Evolutionary conservation across 1,140 invertebrate genomes (phyloP), one percentile per base, ranked within the genome.

Genomic region (Bombyx mandarina): DNA sequence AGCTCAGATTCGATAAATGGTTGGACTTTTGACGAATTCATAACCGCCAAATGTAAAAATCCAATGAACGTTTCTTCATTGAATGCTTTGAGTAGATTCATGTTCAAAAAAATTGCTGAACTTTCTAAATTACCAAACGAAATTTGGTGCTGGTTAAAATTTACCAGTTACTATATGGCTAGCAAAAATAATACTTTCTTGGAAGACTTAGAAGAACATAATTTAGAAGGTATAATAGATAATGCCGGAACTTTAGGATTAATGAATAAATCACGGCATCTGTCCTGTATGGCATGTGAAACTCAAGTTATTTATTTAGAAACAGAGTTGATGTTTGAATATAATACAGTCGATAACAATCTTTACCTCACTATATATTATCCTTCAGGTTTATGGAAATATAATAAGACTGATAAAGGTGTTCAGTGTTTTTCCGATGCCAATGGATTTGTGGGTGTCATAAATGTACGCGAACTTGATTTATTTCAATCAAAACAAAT

Each of bases 361-460:
- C 66, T 85, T 50, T 76, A 71, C 53, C 62, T 85, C 10, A 85
- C 79, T 47, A 57, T 85, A 59, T 85, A 83, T 64, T 77, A 59
- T 63, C 77, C 82, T 6, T 82, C 77, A 10, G 76, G 80, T 57
- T 62, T 85, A 59, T 85, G 80, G 80, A 81, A 76, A 67, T 77
- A 80, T 56, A 65, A 73, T 57, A 42, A 60, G 12, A 63, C 69
- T 52, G 82, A 85, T 63, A 75, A 60, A 56, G 82, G 80, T 12
- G 65, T 85, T 54, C 79, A 82, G 58, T 85, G 82, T 68, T 85
- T 85, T 71, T 81, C 82, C 7, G 70, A 85, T 63, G 79, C 75
- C 43, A 75, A 77, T 59, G 82, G 82, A 18, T 82, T 77, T 65
- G 68, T 72, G 8, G 71, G 61, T 60, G 72, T 77, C 5, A 62